Evolutionary conservation across 2,797 vertebrate genomes (phyloP).

Genomic region (Coilia nasus): DNA sequence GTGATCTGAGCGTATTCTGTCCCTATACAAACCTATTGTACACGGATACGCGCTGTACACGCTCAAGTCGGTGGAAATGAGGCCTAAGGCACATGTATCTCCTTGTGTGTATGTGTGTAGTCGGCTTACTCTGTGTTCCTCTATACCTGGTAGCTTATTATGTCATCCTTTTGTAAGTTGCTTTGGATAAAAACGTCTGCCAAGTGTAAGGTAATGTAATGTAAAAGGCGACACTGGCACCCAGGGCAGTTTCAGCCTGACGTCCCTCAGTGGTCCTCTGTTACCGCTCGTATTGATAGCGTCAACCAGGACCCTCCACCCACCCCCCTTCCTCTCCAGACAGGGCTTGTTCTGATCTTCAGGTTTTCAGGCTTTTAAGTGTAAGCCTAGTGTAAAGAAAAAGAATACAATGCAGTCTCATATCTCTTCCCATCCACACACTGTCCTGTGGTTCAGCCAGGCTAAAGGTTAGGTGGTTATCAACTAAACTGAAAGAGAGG

Average conservation of each 20-base stretch:
- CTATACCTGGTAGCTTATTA: too few species aligned
- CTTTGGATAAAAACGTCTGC: too few species aligned
- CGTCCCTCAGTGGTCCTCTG: not conserved
- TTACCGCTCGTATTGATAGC: not conserved
- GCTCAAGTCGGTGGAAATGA: too few species aligned
- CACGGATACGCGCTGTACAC: too few species aligned
- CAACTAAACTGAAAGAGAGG: not conserved
- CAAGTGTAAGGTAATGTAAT: too few species aligned
- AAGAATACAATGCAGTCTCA: not conserved
- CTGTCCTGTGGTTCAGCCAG: not conserved
- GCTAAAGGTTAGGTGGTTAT: not conserved
- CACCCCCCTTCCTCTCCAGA: not conserved
- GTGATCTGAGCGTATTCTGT: too few species aligned
- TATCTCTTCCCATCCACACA: not conserved
- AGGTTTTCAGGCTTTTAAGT: not conserved
- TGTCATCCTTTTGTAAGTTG: too few species aligned
- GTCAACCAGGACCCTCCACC: not conserved
- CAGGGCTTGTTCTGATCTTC: not conserved
- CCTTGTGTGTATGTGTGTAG: too few species aligned
- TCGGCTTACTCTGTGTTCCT: too few species aligned
- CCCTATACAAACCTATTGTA: too few species aligned
- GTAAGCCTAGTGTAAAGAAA: not conserved
- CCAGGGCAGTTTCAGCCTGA: not conserved
- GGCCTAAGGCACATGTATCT: too few species aligned
- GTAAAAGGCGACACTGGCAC: not conserved